Base-by-base conservation (phyloP, 1,140 invertebrate genomes). In the Eulimnadia texana region DNA sequence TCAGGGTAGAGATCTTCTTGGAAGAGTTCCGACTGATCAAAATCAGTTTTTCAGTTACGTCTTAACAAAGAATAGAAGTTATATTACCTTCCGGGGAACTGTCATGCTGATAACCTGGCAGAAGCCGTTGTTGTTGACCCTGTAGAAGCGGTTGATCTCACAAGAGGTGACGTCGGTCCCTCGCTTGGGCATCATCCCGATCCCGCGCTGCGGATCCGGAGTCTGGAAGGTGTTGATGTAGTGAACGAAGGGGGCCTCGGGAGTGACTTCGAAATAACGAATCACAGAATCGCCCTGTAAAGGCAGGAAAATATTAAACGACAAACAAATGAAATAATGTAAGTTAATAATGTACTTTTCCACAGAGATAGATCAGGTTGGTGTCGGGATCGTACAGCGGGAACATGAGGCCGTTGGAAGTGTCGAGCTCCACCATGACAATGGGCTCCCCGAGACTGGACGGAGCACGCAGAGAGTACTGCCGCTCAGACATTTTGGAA, bases 1-100 rank as follows among this genome's bases (percentile, higher is more conserved):
- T 98, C 94, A 0, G 95, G 95, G 76, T 98, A 99, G 53, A 99
- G 78, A 77, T 99, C 95, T 76, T 96, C 93, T 83, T 99, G 95
- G 79, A 98, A 98, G 59, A 98, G 78, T 74, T 97, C 95, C 61
- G 94, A 98, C 84, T 87, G 70, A 29, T 73, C 72, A 65, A 70
- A 72, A 66, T 64, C 64, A 60, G 63, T 63, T 47, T 51, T 27
- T 23, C 54, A 42, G 28, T 57, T 62, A 53, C 11, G n/a, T n/a
- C n/a, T n/a, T n/a, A n/a, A n/a, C n/a, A n/a, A n/a, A 52, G 25
- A 52, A 11, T 23, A 52, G 25, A 11, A 47, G 11, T 23, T 23
- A 52, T 19, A 54, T 25, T 16, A 86, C 84, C 79, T 98, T 99
- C 76, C 96, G 81, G 22, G 96, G 96, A 51, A 99, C 96, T 51